Evolutionary conservation across 2,113 vertebrate species (phyloP).

Genomic region (Columba janthina): DNA sequence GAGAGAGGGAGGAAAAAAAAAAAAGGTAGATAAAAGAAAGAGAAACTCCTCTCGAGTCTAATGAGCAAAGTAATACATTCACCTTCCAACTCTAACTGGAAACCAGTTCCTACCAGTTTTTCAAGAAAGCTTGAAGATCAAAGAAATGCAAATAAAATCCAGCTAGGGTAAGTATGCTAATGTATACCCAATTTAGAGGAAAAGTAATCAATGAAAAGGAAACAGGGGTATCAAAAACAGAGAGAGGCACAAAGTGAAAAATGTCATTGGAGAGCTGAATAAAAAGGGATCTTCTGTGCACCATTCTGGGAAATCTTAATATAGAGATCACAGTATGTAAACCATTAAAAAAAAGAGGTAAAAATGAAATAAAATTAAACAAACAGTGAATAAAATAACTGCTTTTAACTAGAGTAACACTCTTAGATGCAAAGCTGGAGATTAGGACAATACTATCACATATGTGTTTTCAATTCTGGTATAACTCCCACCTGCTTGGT

Average conservation of each 20-base stretch:
- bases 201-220: constrained; percentile 38
- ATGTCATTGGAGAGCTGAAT: neutral
- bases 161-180: constrained; percentile 2
- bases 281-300: neutral
- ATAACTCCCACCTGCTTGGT: neutral
- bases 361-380: neutral
- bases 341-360: neutral
- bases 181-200: neutral
- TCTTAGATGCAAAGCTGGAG: neutral
- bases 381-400: neutral
- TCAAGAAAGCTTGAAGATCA: constrained; percentile 19
- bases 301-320: neutral
- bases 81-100: constrained; percentile 18
- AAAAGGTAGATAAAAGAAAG: neutral
- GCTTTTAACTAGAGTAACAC: neutral
- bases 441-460: neutral
- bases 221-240: neutral
- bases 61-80: constrained; percentile 23
- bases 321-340: neutral
- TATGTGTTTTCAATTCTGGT: neutral
- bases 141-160: constrained; percentile 48
- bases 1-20: accelerated
- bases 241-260: neutral
- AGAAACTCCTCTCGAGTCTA: neutral
- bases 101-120: constrained; percentile 41